Base-by-base conservation (phyloP, 2,113 vertebrate genomes). In the Nycticorax nycticorax region DNA sequence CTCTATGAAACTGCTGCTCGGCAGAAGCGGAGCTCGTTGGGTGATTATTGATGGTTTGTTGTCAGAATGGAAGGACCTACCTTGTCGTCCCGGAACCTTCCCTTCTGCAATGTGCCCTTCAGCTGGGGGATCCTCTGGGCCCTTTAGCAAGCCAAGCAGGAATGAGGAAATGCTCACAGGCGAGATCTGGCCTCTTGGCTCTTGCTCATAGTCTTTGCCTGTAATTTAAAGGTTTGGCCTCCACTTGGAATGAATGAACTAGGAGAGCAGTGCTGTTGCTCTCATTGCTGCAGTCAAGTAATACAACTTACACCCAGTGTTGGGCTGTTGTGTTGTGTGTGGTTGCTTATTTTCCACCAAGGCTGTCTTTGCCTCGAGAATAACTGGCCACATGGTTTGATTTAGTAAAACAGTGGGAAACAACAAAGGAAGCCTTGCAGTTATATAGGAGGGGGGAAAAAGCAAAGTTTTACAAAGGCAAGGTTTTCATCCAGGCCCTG, bases 261-360 rank as follows among this genome's bases (percentile, higher is more conserved):
- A 66, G 60, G 33, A 80, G 15, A 53, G 30, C 7, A 66, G 33
- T 18, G 28, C 26, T 50, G 57, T 20, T 62, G 37, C 17, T 79
- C 2, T 75, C 14, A 16, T 23, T 26, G 71, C 47, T 87, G 68
- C 48, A 35, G 13, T 14, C n/a, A 59, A 45, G 32, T 16, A 53
- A 32, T 8, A 20, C 7, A 85, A 28, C 8, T 64, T 56, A 21
- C 0, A 4, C 16, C 8, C 0, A 0, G 2, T 30, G 24, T 8
- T 68, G 35, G 30, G 45, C 13, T 81, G 39, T 55, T 28, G 6
- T 43, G 26, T 41, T 56, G 13, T 66, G 45, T 33, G 37, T 1
- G 1, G 6, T 8, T 69, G 9, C 60, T 53, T 43, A 22, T 81
- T 75, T 83, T 45, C 37, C 75, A 63, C 45, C 24, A 24, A 63